phyloP scores from a whole-genome alignment of 2,888 invertebrate species.

The Netelia virgata region DNA sequence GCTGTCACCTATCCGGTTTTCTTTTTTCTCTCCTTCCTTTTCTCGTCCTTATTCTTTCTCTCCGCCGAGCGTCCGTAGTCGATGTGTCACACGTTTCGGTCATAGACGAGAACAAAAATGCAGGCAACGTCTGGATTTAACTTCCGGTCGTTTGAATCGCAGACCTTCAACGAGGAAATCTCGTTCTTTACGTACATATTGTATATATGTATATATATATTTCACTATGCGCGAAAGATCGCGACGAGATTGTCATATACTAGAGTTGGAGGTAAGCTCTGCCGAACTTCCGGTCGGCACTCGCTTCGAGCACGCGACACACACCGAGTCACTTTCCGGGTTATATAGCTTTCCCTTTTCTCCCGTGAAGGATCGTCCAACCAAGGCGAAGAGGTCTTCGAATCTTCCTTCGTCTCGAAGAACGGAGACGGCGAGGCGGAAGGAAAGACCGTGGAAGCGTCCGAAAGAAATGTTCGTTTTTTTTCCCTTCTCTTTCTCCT shows the following conservation, averaged over 20 bases:
- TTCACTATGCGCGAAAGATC: constrained; percentile 13
- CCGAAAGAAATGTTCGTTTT: not conserved
- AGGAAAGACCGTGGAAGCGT: not conserved
- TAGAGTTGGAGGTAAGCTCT: not conserved
- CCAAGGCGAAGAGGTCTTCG: not conserved
- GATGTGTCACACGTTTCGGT: not conserved
- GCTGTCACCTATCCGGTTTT: not conserved
- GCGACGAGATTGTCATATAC: not conserved
- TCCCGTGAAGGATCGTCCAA: not conserved
- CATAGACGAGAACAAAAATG: constrained; percentile 12
- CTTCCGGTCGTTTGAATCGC: constrained; percentile 52
- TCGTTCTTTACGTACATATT: constrained; percentile 19
- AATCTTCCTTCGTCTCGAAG: not conserved
- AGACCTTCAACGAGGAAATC: constrained; percentile 5
- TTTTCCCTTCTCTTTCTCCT: not conserved
- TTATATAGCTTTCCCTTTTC: not conserved
- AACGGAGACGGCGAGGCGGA: not conserved
- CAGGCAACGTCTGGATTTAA: constrained; percentile 33
- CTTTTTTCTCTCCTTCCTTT: not conserved
- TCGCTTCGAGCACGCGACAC: not conserved
- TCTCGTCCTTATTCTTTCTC: not conserved
- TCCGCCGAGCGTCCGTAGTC: not conserved
- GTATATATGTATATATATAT: not conserved
- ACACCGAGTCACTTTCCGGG: not conserved
- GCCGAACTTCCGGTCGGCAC: constrained; percentile 21